Evolutionary conservation across 2,113 vertebrate species (phyloP), one percentile per base, ranked within the genome.

Genomic region (Tenebrosternarchus preto): DNA sequence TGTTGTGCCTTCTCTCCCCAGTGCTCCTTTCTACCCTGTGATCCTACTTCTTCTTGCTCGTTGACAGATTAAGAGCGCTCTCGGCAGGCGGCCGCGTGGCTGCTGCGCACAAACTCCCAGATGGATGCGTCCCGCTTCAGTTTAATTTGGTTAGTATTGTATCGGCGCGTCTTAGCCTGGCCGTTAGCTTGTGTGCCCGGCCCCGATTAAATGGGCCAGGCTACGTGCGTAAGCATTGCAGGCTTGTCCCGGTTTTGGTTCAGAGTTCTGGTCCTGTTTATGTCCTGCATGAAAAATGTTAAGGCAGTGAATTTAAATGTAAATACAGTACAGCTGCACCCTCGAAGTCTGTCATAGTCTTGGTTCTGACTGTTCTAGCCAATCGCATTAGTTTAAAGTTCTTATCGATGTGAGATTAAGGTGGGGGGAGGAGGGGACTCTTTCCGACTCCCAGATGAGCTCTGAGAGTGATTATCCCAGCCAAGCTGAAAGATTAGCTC

Each of bases 381-480:
- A n/a, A 50, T 24, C 7, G 2, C n/a, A 20, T 20, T 69, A 7
- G 29, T 31, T 57, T 27, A 3, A 24, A 57, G 27, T 68, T 60
- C 63, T 60, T 67, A 22, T 46, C 20, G n/a, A 24, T 82, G 33
- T 64, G 20, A 25, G n/a, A 57, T 5, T 16, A 25, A 17, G 36
- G 36, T 36, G 36, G 36, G 3, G 36, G 36, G 36, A 11, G 39
- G 1, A 11, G 8, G n/a, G 7, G n/a, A 4, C 67, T 46, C 67
- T 64, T n/a, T 33, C 24, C 8, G n/a, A 53, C 39, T 74, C 57
- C 63, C 56, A 29, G 22, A 74, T 78, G 55, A 71, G 71, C 63
- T 78, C 63, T 12, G 46, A n/a, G 31, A 71, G 33, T 78, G 76
- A 75, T 85, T 80, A 82, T 69, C 66, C 76, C 24, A 72, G 76